Percentiles rank a stretch among this genome's conserved stretches.
Evolutionary conservation across 2,888 invertebrate species (phyloP).

Genomic region (Aporophyla lueneburgensis): DNA sequence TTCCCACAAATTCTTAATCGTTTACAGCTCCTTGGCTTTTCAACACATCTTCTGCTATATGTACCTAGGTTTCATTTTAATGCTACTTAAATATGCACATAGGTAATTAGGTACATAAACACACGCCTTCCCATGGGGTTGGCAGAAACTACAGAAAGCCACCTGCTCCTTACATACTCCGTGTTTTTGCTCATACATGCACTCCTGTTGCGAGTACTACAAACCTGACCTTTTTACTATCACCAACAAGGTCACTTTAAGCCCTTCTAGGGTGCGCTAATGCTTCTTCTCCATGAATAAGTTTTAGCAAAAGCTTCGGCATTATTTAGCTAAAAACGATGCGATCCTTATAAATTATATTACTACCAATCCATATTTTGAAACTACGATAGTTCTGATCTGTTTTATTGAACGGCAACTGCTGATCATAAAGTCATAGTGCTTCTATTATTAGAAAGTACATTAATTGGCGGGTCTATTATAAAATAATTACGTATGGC

Average conservation of each 20-base stretch:
- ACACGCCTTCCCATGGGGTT: no score
- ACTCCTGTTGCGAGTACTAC: no score
- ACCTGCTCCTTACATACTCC: no score
- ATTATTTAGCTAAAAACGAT: background rate
- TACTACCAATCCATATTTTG: background rate
- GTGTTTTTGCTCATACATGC: no score
- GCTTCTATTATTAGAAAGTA: conserved; percentile 59
- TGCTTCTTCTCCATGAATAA: background rate
- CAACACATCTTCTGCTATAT: background rate
- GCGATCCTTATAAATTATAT: no score
- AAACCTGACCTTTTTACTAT: no score
- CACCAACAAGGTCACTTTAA: no score
- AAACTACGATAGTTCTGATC: background rate
- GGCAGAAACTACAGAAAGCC: no score
- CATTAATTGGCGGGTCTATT: conserved; percentile 66
- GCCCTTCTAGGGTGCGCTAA: no score
- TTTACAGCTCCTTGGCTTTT: background rate
- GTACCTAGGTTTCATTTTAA: no score
- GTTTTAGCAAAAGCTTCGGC: background rate
- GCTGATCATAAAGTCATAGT: conserved; percentile 25
- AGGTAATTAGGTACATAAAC: no score
- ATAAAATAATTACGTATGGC: conserved; percentile 67
- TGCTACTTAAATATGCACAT: no score
- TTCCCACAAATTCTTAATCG: background rate
- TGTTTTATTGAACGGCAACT: background rate